Evolutionary conservation across 2,113 vertebrate species (phyloP), one percentile per base, ranked within the genome.

Genomic region (Zootoca vivipara): DNA sequence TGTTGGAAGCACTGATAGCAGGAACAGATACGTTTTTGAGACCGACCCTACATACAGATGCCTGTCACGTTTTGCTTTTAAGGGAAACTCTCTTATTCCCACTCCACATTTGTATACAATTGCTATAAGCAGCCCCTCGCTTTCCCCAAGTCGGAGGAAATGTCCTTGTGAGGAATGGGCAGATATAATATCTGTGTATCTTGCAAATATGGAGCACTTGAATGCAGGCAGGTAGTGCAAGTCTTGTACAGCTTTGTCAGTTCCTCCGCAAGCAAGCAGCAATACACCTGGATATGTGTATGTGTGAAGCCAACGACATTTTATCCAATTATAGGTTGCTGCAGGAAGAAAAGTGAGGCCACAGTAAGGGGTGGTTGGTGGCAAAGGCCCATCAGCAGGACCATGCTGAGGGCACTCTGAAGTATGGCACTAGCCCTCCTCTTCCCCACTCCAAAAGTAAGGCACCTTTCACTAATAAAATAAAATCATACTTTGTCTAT

Each of bases 11-110:
- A n/a, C 69, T 70, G 89, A 87, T 85, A 92, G 87, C 30, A 90
- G 84, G 81, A 89, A 85, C 13, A 92, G 46, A 77, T 2, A 87
- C 1, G 74, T 89, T 85, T 85, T 26, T n/a, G 3, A 78, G 89
- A 89, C 69, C 87, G 86, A 67, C 93, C 93, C 89, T 83, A 46
- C 78, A 90, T 91, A 91, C 90, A 89, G 92, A 92, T 83, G 87
- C 84, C 92, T 93, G 82, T 89, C 92, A 85, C 90, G 92, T 72
- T 89, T 91, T 85, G 90, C 83, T 79, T 78, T 91, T 3, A 88
- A 33, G 52, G 58, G 18, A 42, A 81, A 77, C 85, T 3, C 35
- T 26, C 69, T 33, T 26, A 28, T 67, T 40, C 40, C 67, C 1
- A 65, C 73, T 38, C n/a, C 13, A 67, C 5, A 69, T 33, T 33